Evolutionary conservation across 2,797 vertebrate genomes (phyloP), one percentile per base, ranked within the genome.

Genomic region (Rhyacichthys aspro): DNA sequence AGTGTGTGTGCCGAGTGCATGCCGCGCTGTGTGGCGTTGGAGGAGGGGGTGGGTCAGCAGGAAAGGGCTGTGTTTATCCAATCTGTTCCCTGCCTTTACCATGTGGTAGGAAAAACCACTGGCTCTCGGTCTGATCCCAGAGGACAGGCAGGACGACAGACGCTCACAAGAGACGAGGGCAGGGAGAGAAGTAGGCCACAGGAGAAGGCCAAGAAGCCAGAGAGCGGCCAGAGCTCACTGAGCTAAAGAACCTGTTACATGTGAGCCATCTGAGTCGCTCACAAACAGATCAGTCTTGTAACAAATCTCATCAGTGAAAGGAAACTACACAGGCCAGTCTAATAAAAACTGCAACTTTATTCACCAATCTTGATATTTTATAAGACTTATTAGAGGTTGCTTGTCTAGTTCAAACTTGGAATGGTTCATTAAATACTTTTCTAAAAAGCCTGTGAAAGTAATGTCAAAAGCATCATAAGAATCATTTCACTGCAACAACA

Each of bases 1-100:
- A 81, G 77, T 76, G 72, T 59, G 59, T 66, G 67, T 43, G 49
- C 37, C 45, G 56, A 41, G 63, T 70, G 64, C 50, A 45, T 55
- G 48, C 58, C 16, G 5, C 52, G 9, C 44, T 43, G 47, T 45
- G 63, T 49, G 57, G 52, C 43, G 58, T 33, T 57, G 46, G 62
- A 17, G 38, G 56, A 55, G 57, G 65, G 56, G 52, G 69, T 46
- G 81, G 85, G 82, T 77, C 79, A 86, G 84, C 83, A 87, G 86
- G 80, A 88, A 86, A 85, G 86, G 84, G 79, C 78, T 87, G 75
- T 86, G 86, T 89, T 91, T 86, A 89, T 88, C 79, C 84, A 87
- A 89, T 89, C 89, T 90, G 85, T 85, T 86, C 81, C 78, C 76
- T 77, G 83, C 82, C 67, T 88, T 84, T 84, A 88, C 82, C 84